phyloP scores from a whole-genome alignment of 2,113 vertebrate genomes.

The Ameiurus melas region DNA sequence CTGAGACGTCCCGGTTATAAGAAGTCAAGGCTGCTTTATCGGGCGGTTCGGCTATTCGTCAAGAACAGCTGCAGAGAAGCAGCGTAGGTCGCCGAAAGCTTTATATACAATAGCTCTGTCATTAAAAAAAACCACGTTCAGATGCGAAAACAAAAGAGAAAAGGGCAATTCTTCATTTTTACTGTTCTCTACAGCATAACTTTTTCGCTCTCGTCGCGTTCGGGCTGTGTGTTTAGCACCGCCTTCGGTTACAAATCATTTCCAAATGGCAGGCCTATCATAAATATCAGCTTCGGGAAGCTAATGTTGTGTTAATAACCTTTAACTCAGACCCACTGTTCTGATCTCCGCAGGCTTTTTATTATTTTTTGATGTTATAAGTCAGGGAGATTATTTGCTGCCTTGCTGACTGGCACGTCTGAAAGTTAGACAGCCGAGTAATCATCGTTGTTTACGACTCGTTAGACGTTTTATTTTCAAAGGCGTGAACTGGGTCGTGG shows the following conservation, averaged over 20 bases:
- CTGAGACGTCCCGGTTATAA: too few species aligned
- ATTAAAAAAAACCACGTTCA: not conserved
- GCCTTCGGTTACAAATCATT: slow-evolving; percentile 24
- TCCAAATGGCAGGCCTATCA: slow-evolving; percentile 8
- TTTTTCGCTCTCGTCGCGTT: not conserved
- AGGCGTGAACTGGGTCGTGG: not conserved
- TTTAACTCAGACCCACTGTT: slow-evolving; percentile 14
- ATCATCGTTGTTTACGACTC: slow-evolving; percentile 6
- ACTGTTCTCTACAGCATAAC: not conserved
- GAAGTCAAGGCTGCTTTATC: not conserved
- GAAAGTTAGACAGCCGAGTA: slow-evolving; percentile 19
- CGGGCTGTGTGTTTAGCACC: not conserved
- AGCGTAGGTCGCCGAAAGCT: not conserved
- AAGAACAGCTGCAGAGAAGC: not conserved
- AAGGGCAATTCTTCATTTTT: not conserved
- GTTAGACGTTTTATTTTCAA: not conserved
- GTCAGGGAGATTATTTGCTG: slow-evolving; percentile 8
- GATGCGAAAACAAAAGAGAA: not conserved
- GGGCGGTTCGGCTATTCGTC: not conserved
- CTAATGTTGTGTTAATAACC: slow-evolving; percentile 39
- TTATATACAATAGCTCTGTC: not conserved
- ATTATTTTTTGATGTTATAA: not conserved
- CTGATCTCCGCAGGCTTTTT: not conserved
- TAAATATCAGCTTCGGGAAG: slow-evolving; percentile 37
- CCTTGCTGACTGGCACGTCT: slow-evolving; percentile 22